Evolutionary conservation across 2,113 vertebrate species (phyloP), one percentile per base, ranked within the genome.

Genomic region (Hymenochirus boettgeri): DNA sequence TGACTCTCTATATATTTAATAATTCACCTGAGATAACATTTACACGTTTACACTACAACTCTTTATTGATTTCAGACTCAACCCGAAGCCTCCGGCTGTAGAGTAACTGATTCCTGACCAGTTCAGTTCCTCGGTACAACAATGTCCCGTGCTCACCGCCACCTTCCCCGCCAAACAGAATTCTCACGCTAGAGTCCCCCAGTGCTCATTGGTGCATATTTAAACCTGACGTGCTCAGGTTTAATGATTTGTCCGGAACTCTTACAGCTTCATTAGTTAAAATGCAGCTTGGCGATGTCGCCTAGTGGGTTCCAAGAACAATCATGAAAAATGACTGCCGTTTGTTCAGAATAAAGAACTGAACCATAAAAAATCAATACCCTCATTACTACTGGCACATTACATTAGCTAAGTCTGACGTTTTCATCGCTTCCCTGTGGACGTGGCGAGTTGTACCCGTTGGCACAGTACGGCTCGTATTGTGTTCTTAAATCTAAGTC

Each of bases 381-480:
- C 15, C 35, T 24, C 56, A 59, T 58, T 67, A 58, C 45, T 18
- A 50, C 29, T 66, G 23, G 58, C 26, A 67, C 64, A 65, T 58
- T 52, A 58, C 31, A 42, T 52, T 59, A 67, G 23, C 56, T 46
- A 27, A 42, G 54, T 21, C 47, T 59, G 64, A 59, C 64, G 59
- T 67, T 66, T 66, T 52, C 56, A 39, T 15, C 21, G 33, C 11
- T 46, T 66, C 63, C 55, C 63, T 39, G 3, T 23, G 48, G 63
- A 31, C 54, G 52, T 4, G 2, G 2, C 15, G 29, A 29, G 31
- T 51, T 67, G 64, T 67, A 52, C 22, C 50, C 39, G 11, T 18
- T 26, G 31, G 39, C 59, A 47, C 46, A 24, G n/a, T 66, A 58
- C 64, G 59, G 64, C 56, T 12, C 27, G 13, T 4, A 35, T 67